Evolutionary conservation across 1,140 invertebrate genomes (phyloP), one percentile per base, ranked within the genome.

Genomic region (Phocides pigmalion): DNA sequence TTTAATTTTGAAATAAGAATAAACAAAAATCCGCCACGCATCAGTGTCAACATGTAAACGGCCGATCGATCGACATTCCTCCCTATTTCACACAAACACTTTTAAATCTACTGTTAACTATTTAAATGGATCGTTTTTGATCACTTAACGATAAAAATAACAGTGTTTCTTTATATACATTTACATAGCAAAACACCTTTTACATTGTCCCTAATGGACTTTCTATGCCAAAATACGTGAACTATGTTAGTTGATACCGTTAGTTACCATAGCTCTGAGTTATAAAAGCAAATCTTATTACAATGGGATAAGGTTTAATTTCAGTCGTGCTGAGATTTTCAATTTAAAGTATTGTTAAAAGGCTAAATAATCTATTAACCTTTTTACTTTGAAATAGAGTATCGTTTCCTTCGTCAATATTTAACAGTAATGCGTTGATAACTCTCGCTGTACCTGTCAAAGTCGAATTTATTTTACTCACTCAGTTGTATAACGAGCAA

Each of bases 101-200:
- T 5, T 51, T 39, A n/a, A 39, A 53, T 53, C 17, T 20, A 53
- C 16, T 19, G 9, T 39, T 22, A 39, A 39, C 4, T 14, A 53
- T 53, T 39, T 35, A 39, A 53, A 53, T 53, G 50, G 32, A 53
- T 16, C 32, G 17, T 53, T 53, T 53, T 15, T 39, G 50, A 53
- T 53, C 50, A 35, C 50, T 53, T 53, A 20, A 39, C 32, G 16
- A 53, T 53, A 39, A 39, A 37, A 53, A 53, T 39, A 53, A 53
- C 17, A 22, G 35, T 54, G 6, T 54, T 19, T 35, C 28, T 53
- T 37, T 54, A 41, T 41, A 35, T 41, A 54, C 50, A 54, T 41
- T 54, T 54, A 41, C 35, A 54, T 54, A 54, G 50, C 50, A 20
- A 39, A 19, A 54, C 51, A 54, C 51, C 51, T 54, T 41, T 54